phyloP scores from a whole-genome alignment of 2,113 vertebrate species.

The Emberiza fucata region DNA sequence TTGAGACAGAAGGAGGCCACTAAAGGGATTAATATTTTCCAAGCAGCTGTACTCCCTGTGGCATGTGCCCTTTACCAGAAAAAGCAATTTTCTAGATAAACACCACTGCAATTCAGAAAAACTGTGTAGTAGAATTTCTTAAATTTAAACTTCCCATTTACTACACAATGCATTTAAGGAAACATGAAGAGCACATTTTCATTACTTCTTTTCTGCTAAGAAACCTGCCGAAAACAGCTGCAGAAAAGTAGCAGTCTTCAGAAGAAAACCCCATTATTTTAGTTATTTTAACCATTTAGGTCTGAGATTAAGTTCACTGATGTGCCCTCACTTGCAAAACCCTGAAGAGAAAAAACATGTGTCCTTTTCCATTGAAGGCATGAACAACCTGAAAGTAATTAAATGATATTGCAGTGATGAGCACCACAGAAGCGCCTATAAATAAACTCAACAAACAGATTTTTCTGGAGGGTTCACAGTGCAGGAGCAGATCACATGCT shows the following conservation, averaged over 20 bases:
- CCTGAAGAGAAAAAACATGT: neutral
- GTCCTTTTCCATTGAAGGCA: conserved; percentile 15
- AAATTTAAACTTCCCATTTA: neutral
- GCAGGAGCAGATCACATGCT: neutral
- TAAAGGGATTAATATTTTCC: neutral
- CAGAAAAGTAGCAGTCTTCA: neutral
- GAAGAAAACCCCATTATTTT: neutral
- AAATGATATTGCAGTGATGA: neutral
- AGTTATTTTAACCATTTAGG: neutral
- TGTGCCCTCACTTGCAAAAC: neutral
- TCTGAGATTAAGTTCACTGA: neutral
- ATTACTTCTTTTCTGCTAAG: neutral
- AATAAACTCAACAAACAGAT: neutral
- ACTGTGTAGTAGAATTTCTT: neutral
- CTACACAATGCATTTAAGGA: neutral
- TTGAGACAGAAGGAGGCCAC: neutral
- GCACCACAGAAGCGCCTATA: neutral
- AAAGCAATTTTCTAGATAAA: neutral
- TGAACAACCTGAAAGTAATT: neutral
- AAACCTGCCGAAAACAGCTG: neutral
- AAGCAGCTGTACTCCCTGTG: neutral
- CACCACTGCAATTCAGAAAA: neutral
- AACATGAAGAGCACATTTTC: neutral
- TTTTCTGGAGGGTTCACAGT: neutral
- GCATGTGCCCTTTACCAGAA: neutral